Conservation (phyloP, 2,888 invertebrate species). For the Margaritifera margaritifera region DNA sequence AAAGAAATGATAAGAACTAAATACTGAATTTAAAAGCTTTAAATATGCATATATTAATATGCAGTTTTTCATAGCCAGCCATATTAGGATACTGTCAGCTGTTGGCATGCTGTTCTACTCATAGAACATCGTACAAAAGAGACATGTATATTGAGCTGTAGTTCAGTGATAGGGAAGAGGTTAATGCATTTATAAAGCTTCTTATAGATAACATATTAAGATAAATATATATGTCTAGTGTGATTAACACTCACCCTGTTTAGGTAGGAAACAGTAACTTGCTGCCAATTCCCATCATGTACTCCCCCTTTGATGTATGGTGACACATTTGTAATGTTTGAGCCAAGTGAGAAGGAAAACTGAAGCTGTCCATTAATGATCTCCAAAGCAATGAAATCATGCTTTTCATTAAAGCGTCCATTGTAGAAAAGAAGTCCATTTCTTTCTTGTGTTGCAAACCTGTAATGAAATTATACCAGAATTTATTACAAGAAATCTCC, state of each 20-base stretch:
- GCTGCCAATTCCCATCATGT: slow-evolving; percentile 93
- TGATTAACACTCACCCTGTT: slow-evolving; percentile 79
- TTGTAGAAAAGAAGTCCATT: slow-evolving; percentile 93
- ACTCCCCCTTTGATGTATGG: slow-evolving; percentile 81
- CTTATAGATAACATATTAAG: too few species aligned
- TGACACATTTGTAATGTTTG: slow-evolving; percentile 77
- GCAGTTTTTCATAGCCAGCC: too few species aligned
- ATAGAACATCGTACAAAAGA: too few species aligned
- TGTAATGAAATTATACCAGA: slow-evolving; percentile 64
- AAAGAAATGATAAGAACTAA: too few species aligned
- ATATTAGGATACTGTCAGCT: too few species aligned
- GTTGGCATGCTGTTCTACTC: too few species aligned
- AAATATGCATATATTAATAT: too few species aligned
- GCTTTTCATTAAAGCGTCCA: slow-evolving; percentile 94
- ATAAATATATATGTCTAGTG: too few species aligned
- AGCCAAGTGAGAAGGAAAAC: slow-evolving; percentile 92
- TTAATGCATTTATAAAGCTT: too few species aligned
- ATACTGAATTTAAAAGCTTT: too few species aligned
- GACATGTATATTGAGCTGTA: too few species aligned
- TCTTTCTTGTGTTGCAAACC: slow-evolving; percentile 89
- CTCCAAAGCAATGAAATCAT: slow-evolving; percentile 94
- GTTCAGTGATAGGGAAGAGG: too few species aligned
- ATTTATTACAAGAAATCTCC: slow-evolving; percentile 2
- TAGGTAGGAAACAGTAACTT: slow-evolving; percentile 86
- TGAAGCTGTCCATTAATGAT: slow-evolving; percentile 82